Evolutionary conservation across 2,888 invertebrate genomes (phyloP), one percentile per base, ranked within the genome.

Genomic region (Diloba caeruleocephala): DNA sequence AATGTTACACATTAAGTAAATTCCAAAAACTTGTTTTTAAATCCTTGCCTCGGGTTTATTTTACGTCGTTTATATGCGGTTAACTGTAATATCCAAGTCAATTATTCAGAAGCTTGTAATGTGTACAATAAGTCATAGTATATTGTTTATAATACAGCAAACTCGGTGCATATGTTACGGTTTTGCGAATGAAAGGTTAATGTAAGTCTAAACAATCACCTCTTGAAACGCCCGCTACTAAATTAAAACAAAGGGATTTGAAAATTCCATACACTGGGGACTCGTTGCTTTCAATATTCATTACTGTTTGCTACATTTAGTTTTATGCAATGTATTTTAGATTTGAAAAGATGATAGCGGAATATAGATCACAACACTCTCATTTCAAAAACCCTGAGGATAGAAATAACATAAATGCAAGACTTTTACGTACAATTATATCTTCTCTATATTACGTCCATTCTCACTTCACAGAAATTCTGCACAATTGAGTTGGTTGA

Each of bases 401-500:
- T n/a, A n/a, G n/a, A n/a, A n/a, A n/a, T n/a, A n/a, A 63, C 65
- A 58, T 53, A 14, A 37, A 66, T 45, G 67, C 67, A 46, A 38
- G 31, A 55, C 37, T 13, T 33, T 29, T 42, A 29, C 36, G 25
- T 36, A 29, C 39, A 51, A 36, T 42, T 23, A 15, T 43, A 41
- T 36, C 21, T 13, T 33, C 19, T 32, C 10, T 33, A 15, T 23
- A 41, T 43, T n/a, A 31, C 29, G 26, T 49, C 26, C 42, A 25
- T 51, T 45, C 21, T 49, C 52, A 39, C 3, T 61, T 54, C 29
- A 67, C 56, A 45, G 28, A 23, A 51, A 45, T 50, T 72, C 56
- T 82, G 91, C 14, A 93, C 93, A 53, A 84, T 85, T 9, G 93
- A 94, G 86, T 94, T 93, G 66, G 86, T 88, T 46, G 89, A 84